phyloP scores from a whole-genome alignment of 2,888 invertebrate species.

The Encarsia formosa region DNA sequence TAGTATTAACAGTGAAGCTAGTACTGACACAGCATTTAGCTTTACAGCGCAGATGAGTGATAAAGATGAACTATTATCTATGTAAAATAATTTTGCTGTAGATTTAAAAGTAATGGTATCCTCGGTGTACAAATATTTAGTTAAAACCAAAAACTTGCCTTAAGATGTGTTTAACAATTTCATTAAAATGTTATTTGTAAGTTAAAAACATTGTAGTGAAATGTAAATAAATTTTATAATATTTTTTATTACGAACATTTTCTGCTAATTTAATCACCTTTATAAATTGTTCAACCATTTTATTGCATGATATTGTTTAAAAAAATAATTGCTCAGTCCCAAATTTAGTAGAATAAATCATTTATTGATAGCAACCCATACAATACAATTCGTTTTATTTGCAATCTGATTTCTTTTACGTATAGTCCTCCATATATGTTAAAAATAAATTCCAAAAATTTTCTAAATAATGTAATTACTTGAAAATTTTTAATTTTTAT shows the following conservation, averaged over 20 bases:
- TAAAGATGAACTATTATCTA: conserved; percentile 41
- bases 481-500: conserved; percentile 11
- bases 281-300: too few species aligned
- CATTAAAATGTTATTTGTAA: too few species aligned
- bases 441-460: conserved; percentile 19
- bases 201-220: too few species aligned
- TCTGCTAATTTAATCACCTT: too few species aligned
- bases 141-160: too few species aligned
- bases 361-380: conserved; percentile 24
- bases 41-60: conserved; percentile 47
- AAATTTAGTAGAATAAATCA: conserved; percentile 21
- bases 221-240: too few species aligned
- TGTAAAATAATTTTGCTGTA: conserved; percentile 8
- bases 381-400: conserved; percentile 25
- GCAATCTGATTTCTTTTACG: not conserved
- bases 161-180: too few species aligned
- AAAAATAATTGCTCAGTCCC: too few species aligned
- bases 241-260: too few species aligned
- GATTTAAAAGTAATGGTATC: not conserved
- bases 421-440: conserved; percentile 7
- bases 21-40: conserved; percentile 50
- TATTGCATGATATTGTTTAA: too few species aligned
- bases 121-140: not conserved
- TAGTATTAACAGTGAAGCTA: conserved; percentile 47
- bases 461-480: conserved; percentile 19